These are phyloP conservation scores for Brachyrhaphis roseni DNA, from an alignment of 2,797 vertebrate species.

Conservation along the genomic window DNA sequence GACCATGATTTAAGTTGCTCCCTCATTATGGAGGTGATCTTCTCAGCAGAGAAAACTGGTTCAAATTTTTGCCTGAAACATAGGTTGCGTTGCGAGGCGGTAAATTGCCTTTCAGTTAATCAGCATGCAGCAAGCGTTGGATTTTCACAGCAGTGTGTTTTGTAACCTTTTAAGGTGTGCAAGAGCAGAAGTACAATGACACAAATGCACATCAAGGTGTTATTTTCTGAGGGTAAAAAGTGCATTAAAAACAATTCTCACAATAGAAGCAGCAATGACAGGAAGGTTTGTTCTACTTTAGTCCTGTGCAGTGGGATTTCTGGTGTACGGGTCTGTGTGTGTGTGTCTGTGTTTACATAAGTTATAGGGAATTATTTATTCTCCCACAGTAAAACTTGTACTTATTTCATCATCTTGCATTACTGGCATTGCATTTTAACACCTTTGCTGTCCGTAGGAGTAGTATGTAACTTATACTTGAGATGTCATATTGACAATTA, in stretches of 20 bases:
- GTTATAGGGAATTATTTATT: slow-evolving; percentile 32
- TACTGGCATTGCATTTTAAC: slow-evolving; percentile 14
- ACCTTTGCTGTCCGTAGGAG: background rate
- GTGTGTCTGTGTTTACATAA: slow-evolving; percentile 9
- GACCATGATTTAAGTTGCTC: slow-evolving; percentile 39
- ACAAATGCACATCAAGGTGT: background rate
- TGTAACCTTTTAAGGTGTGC: slow-evolving; percentile 16
- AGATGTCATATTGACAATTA: slow-evolving; percentile 5
- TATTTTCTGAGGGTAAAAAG: slow-evolving; percentile 5
- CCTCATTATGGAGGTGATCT: slow-evolving; percentile 28
- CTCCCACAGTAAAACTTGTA: slow-evolving; percentile 1
- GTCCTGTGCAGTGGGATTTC: background rate
- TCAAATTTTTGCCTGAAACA: slow-evolving; percentile 21
- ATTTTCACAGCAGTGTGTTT: slow-evolving; percentile 14
- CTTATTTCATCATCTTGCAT: slow-evolving; percentile 38
- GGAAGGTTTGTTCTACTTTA: background rate
- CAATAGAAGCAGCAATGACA: background rate
- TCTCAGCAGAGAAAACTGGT: slow-evolving; percentile 20
- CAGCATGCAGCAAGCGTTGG: slow-evolving; percentile 21
- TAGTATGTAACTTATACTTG: slow-evolving; percentile 18
- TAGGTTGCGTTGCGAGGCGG: slow-evolving; percentile 3
- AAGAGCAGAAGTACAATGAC: background rate
- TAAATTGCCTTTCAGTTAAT: slow-evolving; percentile 44
- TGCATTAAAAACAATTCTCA: background rate
- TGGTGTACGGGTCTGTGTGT: background rate